Evolutionary conservation across 1,140 invertebrate genomes (phyloP).

Genomic region (Penaeus japonicus): DNA sequence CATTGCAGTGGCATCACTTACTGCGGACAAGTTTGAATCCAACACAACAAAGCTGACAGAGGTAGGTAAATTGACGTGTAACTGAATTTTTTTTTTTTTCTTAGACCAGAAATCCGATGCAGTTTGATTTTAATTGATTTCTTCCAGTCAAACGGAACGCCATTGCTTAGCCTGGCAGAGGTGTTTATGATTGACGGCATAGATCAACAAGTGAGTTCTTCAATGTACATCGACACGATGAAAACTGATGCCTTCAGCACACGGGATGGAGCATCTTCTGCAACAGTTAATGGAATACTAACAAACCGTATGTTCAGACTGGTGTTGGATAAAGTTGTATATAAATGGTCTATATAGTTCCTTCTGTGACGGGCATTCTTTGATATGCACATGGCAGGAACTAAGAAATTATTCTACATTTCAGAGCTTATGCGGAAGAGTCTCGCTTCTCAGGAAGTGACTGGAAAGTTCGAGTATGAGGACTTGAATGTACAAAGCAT

Average conservation of each 20-base stretch:
- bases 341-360: too few species aligned
- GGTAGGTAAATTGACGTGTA: background rate
- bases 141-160: conserved; percentile 2
- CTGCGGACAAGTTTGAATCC: background rate
- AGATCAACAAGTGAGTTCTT: background rate
- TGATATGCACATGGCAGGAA: too few species aligned
- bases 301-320: background rate
- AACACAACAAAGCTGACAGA: background rate
- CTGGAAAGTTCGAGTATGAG: background rate
- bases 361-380: background rate
- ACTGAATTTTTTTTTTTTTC: background rate
- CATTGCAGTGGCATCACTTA: background rate
- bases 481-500: background rate
- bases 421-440: conserved; percentile 18
- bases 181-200: conserved; percentile 9
- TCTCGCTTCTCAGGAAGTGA: background rate
- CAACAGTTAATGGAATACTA: background rate
- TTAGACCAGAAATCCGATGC: background rate
- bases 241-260: background rate
- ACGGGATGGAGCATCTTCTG: background rate
- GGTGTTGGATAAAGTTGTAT: too few species aligned
- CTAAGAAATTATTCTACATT: background rate
- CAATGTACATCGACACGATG: background rate
- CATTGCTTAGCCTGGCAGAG: background rate
- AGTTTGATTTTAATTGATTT: background rate